Base-by-base conservation (phyloP, 2,888 invertebrate genomes). In the Magallana nippona region DNA sequence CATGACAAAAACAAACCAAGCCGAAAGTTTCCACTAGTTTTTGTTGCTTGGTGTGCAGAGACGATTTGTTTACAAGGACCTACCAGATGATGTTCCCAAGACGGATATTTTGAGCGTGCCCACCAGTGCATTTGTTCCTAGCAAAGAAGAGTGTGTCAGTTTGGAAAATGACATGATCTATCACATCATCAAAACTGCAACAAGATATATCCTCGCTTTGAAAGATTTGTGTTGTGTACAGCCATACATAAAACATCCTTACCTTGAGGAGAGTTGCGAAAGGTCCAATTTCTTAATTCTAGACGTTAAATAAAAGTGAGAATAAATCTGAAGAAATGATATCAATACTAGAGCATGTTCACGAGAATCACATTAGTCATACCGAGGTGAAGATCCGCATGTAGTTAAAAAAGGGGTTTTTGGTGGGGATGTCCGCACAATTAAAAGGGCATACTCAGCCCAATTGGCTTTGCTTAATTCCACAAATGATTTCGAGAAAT, bases 391-490 rank as follows among this genome's bases (percentile, higher is more conserved):
- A 22, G 17, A 58, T 58, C 58, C 58, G 15, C 1, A 17, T 2
- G 62, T 62, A 19, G 22, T 62, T 2, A 55, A 81, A 71, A 62
- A 44, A 44, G 71, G 15, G 13, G 81, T 81, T 44, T 63, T 79
- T 63, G 82, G 57, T 2, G 78, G 82, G n/a, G 78, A 82, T 78
- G 82, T 78, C 1, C 32, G 78, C 1, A 82, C 82, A 17, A 82
- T 78, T 27, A 78, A 82, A 8, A 27, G 78, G n/a, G 82, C 82
- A 32, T 82, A 60, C n/a, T 82, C 82, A 44, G 86, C 85, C 22
- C 86, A 85, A 63, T 32, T 85, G 17, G 83, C 82, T 11, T 82
- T 85, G 85, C 19, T 78, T 22, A 85, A 86, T 60, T 22, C 77
- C 5, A 11, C 58, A 1, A 83, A 85, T 22, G 81, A 84, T 58